Conservation (phyloP, 2,888 invertebrate species). For the Tachystola acroxantha region DNA sequence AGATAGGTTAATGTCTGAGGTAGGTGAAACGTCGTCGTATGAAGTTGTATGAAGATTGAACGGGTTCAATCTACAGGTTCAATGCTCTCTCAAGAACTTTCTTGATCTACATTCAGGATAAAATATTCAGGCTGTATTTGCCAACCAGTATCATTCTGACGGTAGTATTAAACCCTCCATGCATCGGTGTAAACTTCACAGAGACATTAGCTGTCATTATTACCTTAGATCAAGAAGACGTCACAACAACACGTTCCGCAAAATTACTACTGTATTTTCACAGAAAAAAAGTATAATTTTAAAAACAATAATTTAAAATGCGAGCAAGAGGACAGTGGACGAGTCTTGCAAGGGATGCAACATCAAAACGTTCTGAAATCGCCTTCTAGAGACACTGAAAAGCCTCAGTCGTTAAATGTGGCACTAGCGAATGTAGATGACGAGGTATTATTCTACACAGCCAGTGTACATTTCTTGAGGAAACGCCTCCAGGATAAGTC, state of each 20-base stretch:
- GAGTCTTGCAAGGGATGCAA: conserved; percentile 40
- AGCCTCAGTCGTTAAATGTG: conserved; percentile 20
- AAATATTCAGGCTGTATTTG: no score
- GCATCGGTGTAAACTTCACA: no score
- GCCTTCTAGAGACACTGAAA: conserved; percentile 16
- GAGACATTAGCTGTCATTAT: no score
- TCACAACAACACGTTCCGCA: conserved; percentile 1
- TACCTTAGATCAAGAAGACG: no score
- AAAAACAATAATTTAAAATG: conserved; percentile 27
- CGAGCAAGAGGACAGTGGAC: conserved; percentile 19
- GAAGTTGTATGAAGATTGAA: no score
- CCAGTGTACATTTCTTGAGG: conserved; percentile 59
- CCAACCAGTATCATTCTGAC: no score
- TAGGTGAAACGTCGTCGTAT: no score
- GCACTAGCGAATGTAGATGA: conserved; percentile 35
- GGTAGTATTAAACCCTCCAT: no score
- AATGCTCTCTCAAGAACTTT: no score
- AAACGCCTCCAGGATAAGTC: conserved; percentile 51
- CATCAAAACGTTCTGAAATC: conserved; percentile 22
- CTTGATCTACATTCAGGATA: no score
- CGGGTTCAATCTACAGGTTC: no score
- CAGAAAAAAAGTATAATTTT: conserved; percentile 8
- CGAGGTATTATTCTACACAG: conserved; percentile 51
- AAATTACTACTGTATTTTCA: conserved; percentile 10
- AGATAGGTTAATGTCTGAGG: no score